phyloP scores from a whole-genome alignment of 2,113 vertebrate genomes.

The Halichoerus grypus region DNA sequence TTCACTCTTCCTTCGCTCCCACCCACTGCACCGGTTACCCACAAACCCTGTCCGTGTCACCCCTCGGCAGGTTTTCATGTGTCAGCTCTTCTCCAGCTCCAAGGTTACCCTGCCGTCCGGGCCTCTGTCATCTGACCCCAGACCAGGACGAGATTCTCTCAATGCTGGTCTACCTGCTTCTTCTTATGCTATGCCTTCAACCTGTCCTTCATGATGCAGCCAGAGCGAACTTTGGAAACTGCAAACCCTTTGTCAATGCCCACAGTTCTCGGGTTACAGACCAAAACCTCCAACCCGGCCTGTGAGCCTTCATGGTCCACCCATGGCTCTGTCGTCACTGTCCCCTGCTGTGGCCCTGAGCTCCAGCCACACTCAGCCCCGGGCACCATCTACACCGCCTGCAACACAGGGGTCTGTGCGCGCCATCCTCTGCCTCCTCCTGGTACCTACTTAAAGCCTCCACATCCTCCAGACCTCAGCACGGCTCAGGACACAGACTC shows the following conservation, averaged over 20 bases:
- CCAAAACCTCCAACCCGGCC: background rate
- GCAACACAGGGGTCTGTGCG: fast-evolving
- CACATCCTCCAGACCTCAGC: background rate
- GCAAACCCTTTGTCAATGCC: background rate
- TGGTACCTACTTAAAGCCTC: background rate
- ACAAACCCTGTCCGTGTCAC: too few relatives aligned
- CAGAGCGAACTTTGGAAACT: background rate
- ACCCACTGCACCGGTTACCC: background rate
- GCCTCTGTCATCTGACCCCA: background rate
- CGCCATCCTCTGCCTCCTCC: fast-evolving
- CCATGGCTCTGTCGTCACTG: background rate
- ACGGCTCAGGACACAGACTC: fast-evolving
- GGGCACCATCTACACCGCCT: too few relatives aligned
- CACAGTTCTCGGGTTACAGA: background rate
- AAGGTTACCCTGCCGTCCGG: background rate
- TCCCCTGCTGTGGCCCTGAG: fast-evolving
- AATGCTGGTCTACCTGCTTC: too few relatives aligned
- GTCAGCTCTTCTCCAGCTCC: background rate
- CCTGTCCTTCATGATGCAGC: background rate
- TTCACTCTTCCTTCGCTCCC: background rate
- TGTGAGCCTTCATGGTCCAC: background rate
- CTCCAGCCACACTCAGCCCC: background rate
- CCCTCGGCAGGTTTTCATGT: background rate
- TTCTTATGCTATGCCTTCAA: background rate
- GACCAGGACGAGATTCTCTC: background rate